Evolutionary conservation across 2,113 vertebrate genomes (phyloP).

Genomic region (Coregonus clupeaformis): DNA sequence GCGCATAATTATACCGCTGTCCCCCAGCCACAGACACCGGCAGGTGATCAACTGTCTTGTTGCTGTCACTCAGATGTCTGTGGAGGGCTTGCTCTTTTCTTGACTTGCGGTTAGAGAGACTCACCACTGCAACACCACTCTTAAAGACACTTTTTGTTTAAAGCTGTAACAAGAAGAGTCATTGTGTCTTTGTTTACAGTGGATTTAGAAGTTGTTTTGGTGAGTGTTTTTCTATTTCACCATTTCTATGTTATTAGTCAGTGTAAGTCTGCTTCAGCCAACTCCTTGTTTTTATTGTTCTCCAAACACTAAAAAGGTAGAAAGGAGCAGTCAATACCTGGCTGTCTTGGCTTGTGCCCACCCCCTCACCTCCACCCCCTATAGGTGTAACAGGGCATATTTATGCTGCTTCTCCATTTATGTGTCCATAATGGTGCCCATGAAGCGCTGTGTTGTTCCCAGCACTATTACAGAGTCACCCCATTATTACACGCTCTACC

Average conservation of each 20-base stretch:
- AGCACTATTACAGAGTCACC: slow-evolving; percentile 22
- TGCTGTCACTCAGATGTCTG: slow-evolving; percentile 74
- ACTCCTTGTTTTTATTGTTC: too few species aligned
- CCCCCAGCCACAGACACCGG: slow-evolving; percentile 73
- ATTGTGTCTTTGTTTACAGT: neutral
- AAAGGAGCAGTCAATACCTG: too few species aligned
- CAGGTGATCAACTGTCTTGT: slow-evolving; percentile 76
- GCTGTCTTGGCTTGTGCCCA: neutral
- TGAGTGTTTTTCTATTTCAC: neutral
- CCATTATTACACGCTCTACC: slow-evolving; percentile 31
- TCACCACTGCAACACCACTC: slow-evolving; percentile 6
- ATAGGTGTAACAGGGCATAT: neutral
- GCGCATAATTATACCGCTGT: slow-evolving; percentile 69
- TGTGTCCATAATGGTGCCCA: slow-evolving; percentile 36
- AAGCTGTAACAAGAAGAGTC: too few species aligned
- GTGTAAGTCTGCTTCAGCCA: too few species aligned
- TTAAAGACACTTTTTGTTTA: too few species aligned
- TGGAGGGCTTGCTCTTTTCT: slow-evolving; percentile 58
- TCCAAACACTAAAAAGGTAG: too few species aligned
- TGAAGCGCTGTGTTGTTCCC: slow-evolving; percentile 42
- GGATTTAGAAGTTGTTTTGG: neutral
- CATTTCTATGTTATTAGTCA: too few species aligned
- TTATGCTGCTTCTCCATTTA: slow-evolving; percentile 27
- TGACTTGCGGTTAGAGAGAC: slow-evolving; percentile 42
- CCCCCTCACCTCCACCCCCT: neutral